These are phyloP conservation scores for Cassiopea xamachana DNA, from an alignment of 30 jellyfish, hydroid and myxozoan species.

Conservation along the genomic window DNA sequence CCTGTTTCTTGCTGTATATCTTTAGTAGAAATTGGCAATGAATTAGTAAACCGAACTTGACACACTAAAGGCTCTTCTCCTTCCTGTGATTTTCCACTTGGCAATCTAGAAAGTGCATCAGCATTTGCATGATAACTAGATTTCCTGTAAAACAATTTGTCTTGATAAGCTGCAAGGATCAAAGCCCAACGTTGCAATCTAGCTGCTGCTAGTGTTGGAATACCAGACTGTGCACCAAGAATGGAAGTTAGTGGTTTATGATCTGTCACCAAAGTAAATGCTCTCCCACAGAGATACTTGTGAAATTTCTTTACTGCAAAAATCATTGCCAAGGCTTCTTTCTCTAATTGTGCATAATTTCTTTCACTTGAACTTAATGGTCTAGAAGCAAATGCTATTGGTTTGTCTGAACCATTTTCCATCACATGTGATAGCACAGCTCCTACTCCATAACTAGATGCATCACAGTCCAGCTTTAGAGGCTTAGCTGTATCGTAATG, in stretches of 20 bases:
- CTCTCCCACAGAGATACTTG: slow-evolving; percentile 79
- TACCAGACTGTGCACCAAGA: slow-evolving; percentile 55
- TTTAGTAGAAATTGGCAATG: slow-evolving; percentile 41
- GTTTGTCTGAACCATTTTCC: slow-evolving; percentile 70
- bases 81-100: slow-evolving; percentile 41
- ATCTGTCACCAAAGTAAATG: slow-evolving; percentile 73
- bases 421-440: slow-evolving; percentile 78
- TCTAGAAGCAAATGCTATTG: slow-evolving; percentile 70
- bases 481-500: slow-evolving; percentile 74
- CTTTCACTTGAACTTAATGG: slow-evolving; percentile 53
- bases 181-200: slow-evolving; percentile 76
- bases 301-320: slow-evolving; percentile 79
- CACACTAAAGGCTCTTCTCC: slow-evolving; percentile 2
- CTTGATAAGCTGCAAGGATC: slow-evolving; percentile 30
- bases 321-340: slow-evolving; percentile 78
- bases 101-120: slow-evolving; percentile 35
- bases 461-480: slow-evolving; percentile 60
- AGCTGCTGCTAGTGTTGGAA: slow-evolving; percentile 78
- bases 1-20: slow-evolving; percentile 39
- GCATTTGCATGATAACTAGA: slow-evolving; percentile 44
- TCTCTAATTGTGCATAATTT: slow-evolving; percentile 70
- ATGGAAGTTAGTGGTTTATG: slow-evolving; percentile 53
- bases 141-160: slow-evolving; percentile 20
- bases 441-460: slow-evolving; percentile 84
- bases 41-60: slow-evolving; percentile 13